Evolutionary conservation across 2,797 vertebrate genomes (phyloP), one percentile per base, ranked within the genome.

Genomic region (Cygnus olor): DNA sequence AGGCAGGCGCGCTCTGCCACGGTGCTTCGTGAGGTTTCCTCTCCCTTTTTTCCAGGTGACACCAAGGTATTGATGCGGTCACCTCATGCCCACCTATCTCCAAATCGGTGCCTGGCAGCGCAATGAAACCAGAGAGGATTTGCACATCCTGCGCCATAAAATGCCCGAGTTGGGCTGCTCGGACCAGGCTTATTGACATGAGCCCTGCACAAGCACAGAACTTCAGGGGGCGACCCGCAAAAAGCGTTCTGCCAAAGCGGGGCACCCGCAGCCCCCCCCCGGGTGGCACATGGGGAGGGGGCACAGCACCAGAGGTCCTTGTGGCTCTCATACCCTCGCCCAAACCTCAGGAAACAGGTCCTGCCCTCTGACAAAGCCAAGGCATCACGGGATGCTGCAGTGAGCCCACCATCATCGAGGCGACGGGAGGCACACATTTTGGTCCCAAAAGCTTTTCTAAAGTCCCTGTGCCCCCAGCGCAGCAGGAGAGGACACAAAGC

Each of bases 261-360:
- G 69, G 78, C 85, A 76, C 28, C 36, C 0, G 9, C 30, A 57
- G 80, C 45, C 58, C 88, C 91, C 85, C 57, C 69, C 10, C 38
- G 86, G 80, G 45, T 51, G 93, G 93, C 93, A 92, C 91, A 89
- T 95, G 93, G 80, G 49, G 25, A 27, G 80, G 82, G 38, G 90
- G 40, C 34, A 6, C 24, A 27, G 49, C 49, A 51, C 49, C 49
- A 27, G 25, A 14, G 49, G 25, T 51, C 49, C 49, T 25, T 51
- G 49, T 51, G 49, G 49, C 49, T 51, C 49, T 51, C 49, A 14
- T 25, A 24, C 22, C 47, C 49, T 51, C 14, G 4, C 24, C 24
- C 49, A 51, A 51, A 51, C 24, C 49, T 51, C 49, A 25, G 14
- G 24, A 27, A 51, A 27, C 49, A 51, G 25, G 8, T 51, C 49